Evolutionary conservation across 2,888 invertebrate genomes (phyloP), one percentile per base, ranked within the genome.

Genomic region (Lithophane ornitopus): DNA sequence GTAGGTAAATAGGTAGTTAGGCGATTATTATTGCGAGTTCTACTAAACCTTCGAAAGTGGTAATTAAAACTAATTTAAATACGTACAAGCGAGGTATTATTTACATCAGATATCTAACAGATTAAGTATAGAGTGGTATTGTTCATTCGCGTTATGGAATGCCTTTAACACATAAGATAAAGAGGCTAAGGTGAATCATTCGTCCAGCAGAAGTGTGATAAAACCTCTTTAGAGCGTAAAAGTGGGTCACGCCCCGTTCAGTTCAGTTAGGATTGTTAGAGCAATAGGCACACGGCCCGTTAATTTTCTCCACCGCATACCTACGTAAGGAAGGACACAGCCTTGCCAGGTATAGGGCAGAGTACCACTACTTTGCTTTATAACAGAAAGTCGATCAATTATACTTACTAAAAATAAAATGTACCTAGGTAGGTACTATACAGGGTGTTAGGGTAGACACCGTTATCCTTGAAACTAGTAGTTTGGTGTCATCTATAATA

Each of bases 141-240:
- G 84, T 91, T 88, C 69, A 72, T 69, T 41, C 39, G 66, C 69
- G 72, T 19, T 81, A 76, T 80, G 81, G 80, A 88, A 87, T 89
- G 84, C 85, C 82, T 87, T 87, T 85, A 90, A 68, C 81, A 86
- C 83, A 84, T 80, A 87, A 90, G 90, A 92, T 90, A 91, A 91
- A 75, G 86, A 80, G 85, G 88, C 89, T 90, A 85, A 90, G 82
- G 82, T 93, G 92, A 93, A 85, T 93, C 93, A 94, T 88, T 84
- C 78, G 82, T 85, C 85, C 84, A 90, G 87, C 89, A 88, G 89
- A 91, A 90, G 90, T 90, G 82, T 91, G 91, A 92, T 93, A 92
- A 91, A 92, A 91, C 81, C 87, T 90, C 87, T 88, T 82, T 89
- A 82, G 88, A 88, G 84, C 83, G 72, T 76, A 82, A 85, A 94